These are phyloP conservation scores for Myotis davidii DNA, from an alignment of 2,113 vertebrate species.

Conservation along the genomic window DNA sequence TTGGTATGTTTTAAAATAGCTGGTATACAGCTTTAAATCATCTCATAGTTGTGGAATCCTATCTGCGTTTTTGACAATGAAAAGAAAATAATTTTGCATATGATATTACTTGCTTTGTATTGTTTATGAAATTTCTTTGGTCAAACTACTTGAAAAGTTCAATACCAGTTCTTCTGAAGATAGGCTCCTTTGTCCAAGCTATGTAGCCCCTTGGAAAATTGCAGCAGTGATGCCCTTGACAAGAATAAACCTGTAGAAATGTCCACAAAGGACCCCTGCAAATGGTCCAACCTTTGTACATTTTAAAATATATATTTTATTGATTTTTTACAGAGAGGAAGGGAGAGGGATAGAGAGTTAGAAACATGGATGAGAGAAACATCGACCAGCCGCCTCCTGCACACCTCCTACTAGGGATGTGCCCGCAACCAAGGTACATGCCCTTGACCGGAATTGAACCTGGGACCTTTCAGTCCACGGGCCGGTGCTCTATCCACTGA, in stretches of 20 bases:
- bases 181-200: neutral
- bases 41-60: conserved; percentile 5
- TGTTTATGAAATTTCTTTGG: neutral
- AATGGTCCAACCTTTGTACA: neutral
- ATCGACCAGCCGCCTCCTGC: too few relatives aligned
- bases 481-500: too few relatives aligned
- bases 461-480: too few relatives aligned
- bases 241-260: neutral
- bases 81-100: conserved; percentile 32
- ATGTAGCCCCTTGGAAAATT: neutral
- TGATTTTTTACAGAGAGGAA: too few relatives aligned
- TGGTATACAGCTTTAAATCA: neutral
- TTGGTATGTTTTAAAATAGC: neutral
- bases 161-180: neutral
- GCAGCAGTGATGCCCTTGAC: neutral
- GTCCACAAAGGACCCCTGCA: neutral
- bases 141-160: neutral
- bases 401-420: too few relatives aligned
- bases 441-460: too few relatives aligned
- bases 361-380: too few relatives aligned
- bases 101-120: neutral
- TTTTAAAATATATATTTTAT: neutral
- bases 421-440: too few relatives aligned
- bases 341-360: too few relatives aligned
- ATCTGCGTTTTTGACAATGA: conserved; percentile 17